Evolutionary conservation across 2,113 vertebrate genomes (phyloP), one percentile per base, ranked within the genome.

Genomic region (Typhlomys cinereus): DNA sequence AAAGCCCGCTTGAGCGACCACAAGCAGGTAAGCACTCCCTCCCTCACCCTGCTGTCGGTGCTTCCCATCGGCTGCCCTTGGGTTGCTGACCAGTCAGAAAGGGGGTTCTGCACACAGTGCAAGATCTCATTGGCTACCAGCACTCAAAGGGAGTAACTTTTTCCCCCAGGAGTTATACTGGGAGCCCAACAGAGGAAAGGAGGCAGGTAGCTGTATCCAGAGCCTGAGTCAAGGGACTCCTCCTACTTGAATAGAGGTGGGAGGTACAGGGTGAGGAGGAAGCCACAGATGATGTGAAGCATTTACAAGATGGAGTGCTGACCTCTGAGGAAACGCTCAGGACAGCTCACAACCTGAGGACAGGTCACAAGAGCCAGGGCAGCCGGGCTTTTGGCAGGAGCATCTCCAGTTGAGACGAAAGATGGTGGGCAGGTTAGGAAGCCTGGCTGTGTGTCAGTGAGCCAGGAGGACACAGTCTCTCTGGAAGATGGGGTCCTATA

Each of bases 11-110:
- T 64, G n/a, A 0, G 52, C 39, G 1, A 41, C 39, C 34, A 18
- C 1, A 2, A 3, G 13, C 52, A 61, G 97, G 97, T 97, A 93
- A 89, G 41, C 31, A 7, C 46, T 64, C 41, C n/a, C 0, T 15
- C 0, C 17, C 52, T 23, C 1, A 1, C 29, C 1, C 62, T 5
- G 0, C 5, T 15, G 15, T 36, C 39, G 0, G 0, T 27, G 14
- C 23, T 52, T 79, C 69, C 39, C 78, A 59, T 31, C 64, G n/a
- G 9, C 29, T 46, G 57, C 12, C 4, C 14, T n/a, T n/a, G n/a
- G n/a, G n/a, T n/a, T n/a, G n/a, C n/a, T n/a, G n/a, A 29, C 41
- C 36, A n/a, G n/a, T 70, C 0, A 7, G n/a, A 88, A 81, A 12
- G 7, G 44, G 18, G 23, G 34, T 7, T n/a, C 36, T 0, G 23